Conservation (phyloP, 2,797 vertebrate species). For the Atherinosoma microstoma region DNA sequence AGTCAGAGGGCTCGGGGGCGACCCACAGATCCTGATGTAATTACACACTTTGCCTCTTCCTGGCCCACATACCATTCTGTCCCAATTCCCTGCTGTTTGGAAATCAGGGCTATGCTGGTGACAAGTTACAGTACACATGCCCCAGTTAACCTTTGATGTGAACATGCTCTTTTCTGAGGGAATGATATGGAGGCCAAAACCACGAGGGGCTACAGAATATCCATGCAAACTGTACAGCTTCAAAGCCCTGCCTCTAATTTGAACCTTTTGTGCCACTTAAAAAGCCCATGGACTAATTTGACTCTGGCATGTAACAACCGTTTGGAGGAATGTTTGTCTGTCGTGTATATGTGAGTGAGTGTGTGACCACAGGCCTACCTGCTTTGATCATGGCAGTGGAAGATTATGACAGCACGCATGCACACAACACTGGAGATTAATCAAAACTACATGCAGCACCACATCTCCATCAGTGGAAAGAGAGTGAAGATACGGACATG, state of each 20-base stretch:
- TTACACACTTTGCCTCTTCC: slow-evolving; percentile 69
- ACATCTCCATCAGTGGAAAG: slow-evolving; percentile 21
- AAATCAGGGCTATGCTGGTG: slow-evolving; percentile 74
- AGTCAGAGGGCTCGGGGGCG: slow-evolving; percentile 41
- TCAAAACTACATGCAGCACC: slow-evolving; percentile 59
- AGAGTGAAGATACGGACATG: slow-evolving; percentile 8
- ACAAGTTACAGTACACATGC: slow-evolving; percentile 81
- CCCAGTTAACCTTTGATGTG: slow-evolving; percentile 83
- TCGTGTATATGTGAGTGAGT: slow-evolving; percentile 46
- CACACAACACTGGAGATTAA: slow-evolving; percentile 57
- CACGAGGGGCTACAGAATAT: slow-evolving; percentile 77
- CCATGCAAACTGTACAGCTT: slow-evolving; percentile 78
- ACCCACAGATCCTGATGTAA: slow-evolving; percentile 67
- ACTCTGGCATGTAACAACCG: slow-evolving; percentile 80
- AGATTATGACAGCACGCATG: slow-evolving; percentile 65
- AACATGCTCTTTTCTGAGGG: slow-evolving; percentile 72
- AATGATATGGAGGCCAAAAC: slow-evolving; percentile 78
- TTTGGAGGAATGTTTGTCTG: slow-evolving; percentile 74
- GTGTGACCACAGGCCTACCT: slow-evolving; percentile 72
- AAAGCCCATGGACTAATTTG: slow-evolving; percentile 82
- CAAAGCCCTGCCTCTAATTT: slow-evolving; percentile 84
- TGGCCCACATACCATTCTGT: slow-evolving; percentile 69
- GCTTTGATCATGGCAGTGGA: slow-evolving; percentile 76
- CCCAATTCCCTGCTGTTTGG: slow-evolving; percentile 77
- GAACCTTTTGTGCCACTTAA: slow-evolving; percentile 84